Evolutionary conservation across 2,113 vertebrate genomes (phyloP), one percentile per base, ranked within the genome.

Genomic region (Sitta europaea): DNA sequence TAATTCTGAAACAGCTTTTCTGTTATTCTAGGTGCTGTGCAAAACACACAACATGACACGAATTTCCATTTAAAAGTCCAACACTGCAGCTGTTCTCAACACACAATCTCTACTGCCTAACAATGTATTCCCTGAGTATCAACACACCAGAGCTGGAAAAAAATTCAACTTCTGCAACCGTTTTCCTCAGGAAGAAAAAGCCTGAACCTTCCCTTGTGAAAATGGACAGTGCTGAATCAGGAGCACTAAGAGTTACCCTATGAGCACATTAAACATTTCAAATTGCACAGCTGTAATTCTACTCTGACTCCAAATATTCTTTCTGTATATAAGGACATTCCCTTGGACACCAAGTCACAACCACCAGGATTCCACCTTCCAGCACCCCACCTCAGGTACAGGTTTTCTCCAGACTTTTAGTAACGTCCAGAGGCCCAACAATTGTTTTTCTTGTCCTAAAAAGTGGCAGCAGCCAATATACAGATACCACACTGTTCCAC

Each of bases 1-100:
- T 79, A 29, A 92, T 85, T 90, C 31, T 51, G 19, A 29, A 94
- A 78, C 28, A 58, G 61, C 45, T 87, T 73, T 81, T 38, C 53
- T 72, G 54, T 75, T 87, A 65, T 42, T 88, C 36, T 38, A 82
- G 42, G 35, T 68, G 13, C 55, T 77, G 36, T 13, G 17, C 22
- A 86, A 86, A 90, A 93, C 89, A 86, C 9, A 31, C 5, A 80
- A 36, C 58, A 18, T 2, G 5, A 92, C 14, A 79, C 5, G 70
- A 77, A 11, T 38, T 77, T 77, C 35, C 19, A 72, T 77, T 47
- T 74, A n/a, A 6, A 93, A 93, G 33, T n/a, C 18, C 58, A 84
- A 61, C 9, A 53, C 23, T 45, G 57, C 53, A 92, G 50, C 29
- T 3, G 5, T 23, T 95, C 76, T 47, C 71, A 73, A 66, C 38